A percentile compares a stretch with the other conserved stretches of the same genome.
Conservation (phyloP, 2,888 invertebrate species). For the Plutella xylostella region DNA sequence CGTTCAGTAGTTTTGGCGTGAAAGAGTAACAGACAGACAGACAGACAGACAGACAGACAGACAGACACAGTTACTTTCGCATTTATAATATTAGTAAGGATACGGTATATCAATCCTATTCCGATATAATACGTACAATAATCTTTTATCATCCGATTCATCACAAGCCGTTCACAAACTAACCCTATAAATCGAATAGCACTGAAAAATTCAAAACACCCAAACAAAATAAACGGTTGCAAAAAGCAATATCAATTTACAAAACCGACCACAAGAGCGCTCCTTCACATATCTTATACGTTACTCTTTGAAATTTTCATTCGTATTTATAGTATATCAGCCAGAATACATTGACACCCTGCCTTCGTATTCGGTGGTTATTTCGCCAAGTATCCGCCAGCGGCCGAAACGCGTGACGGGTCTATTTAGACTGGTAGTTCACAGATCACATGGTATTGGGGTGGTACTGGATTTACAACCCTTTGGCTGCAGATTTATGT, state of each 20-base stretch:
- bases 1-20: too few relatives aligned
- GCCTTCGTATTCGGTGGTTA: conserved; percentile 17
- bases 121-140: too few relatives aligned
- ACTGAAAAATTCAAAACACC: conserved; percentile 31
- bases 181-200: neutral
- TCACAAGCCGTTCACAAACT: conserved; percentile 19
- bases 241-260: conserved; percentile 50
- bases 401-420: conserved; percentile 15
- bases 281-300: conserved; percentile 41
- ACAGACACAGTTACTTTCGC: too few relatives aligned
- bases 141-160: too few relatives aligned
- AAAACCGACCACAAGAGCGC: conserved; percentile 51
- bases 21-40: too few relatives aligned
- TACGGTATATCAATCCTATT: too few relatives aligned
- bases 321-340: conserved; percentile 39
- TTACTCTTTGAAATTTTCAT: conserved; percentile 54
- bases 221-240: conserved; percentile 30
- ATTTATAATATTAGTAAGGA: too few relatives aligned
- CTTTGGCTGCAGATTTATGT: conserved; percentile 61
- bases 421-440: conserved; percentile 29
- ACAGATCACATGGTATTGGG: conserved; percentile 43
- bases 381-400: too few relatives aligned
- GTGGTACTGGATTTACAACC: conserved; percentile 64
- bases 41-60: too few relatives aligned
- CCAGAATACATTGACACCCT: conserved; percentile 30